Base-by-base conservation (phyloP, 2,113 vertebrate species). In the Phaethornis superciliosus region DNA sequence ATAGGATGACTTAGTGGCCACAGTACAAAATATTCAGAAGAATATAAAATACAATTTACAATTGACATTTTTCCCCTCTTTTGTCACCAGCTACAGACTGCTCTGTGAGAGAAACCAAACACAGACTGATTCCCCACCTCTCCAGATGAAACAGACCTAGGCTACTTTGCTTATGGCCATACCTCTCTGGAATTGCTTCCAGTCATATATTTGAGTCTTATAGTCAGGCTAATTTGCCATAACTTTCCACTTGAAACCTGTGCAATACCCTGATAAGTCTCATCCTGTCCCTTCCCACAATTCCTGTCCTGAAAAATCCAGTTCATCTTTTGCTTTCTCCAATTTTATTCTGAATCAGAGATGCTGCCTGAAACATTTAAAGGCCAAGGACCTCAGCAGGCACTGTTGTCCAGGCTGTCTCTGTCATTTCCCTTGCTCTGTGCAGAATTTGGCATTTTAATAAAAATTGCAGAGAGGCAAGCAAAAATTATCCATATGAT, bases 71-170 rank as follows among this genome's bases (percentile, higher is more conserved):
- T 6, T 9, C 18, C 21, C 18, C 15, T 85, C 30, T 28, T 88
- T 88, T 46, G 37, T 93, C 81, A 83, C 80, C 77, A 88, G 49
- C 47, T 91, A 24, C 77, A 81, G 80, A 64, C 56, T 85, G 51
- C 17, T 4, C 64, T 27, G 24, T 35, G 80, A 82, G 70, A 82
- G 78, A 94, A 95, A 93, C 68, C 91, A 85, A 91, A 94, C 96
- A 94, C 35, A 86, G 85, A 32, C 88, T 97, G 87, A 95, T 97
- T 97, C 94, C 82, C 77, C 84, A 89, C 88, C 79, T 91, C 91
- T 79, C 91, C 58, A 68, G 91, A 91, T 91, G 94, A 97, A 93
- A 95, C 95, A 95, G 90, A 58, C 82, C 24, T 20, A 78, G 56
- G 47, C 22, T 93, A 88, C 75, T 95, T 95, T 90, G 69, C 88